Conservation (phyloP, 2,797 vertebrate species). For the Masticophis lateralis region DNA sequence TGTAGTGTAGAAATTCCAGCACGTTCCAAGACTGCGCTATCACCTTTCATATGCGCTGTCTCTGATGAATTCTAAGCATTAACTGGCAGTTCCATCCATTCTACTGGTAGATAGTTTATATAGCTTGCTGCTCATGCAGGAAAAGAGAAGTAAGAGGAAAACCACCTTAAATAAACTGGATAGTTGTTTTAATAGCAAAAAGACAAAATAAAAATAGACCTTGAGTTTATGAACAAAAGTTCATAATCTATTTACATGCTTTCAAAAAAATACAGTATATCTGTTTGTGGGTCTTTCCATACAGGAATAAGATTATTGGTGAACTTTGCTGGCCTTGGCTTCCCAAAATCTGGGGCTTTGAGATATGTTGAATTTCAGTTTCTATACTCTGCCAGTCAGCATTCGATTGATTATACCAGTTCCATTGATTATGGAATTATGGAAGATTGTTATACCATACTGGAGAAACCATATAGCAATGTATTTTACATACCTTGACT, state of each 20-base stretch:
- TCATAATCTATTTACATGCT: neutral
- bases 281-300: neutral
- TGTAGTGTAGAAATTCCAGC: no score
- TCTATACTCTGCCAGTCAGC: neutral
- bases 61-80: no score
- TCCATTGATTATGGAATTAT: neutral
- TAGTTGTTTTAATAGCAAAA: neutral
- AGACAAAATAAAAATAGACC: neutral
- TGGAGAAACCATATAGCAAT: neutral
- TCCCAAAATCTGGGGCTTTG: neutral
- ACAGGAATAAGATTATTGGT: neutral
- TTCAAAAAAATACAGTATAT: neutral
- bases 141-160: neutral
- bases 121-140: neutral
- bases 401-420: neutral
- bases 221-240: neutral
- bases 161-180: neutral
- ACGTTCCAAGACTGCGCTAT: no score
- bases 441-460: neutral
- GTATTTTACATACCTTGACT: conserved; percentile 14
- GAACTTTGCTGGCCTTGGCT: neutral
- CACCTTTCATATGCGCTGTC: no score
- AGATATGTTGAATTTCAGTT: neutral
- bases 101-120: neutral
- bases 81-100: neutral